Percentiles rank a stretch among this genome's conserved stretches.
Evolutionary conservation across 1,140 invertebrate genomes (phyloP).

Genomic region (Tetramorium parvispinum): DNA sequence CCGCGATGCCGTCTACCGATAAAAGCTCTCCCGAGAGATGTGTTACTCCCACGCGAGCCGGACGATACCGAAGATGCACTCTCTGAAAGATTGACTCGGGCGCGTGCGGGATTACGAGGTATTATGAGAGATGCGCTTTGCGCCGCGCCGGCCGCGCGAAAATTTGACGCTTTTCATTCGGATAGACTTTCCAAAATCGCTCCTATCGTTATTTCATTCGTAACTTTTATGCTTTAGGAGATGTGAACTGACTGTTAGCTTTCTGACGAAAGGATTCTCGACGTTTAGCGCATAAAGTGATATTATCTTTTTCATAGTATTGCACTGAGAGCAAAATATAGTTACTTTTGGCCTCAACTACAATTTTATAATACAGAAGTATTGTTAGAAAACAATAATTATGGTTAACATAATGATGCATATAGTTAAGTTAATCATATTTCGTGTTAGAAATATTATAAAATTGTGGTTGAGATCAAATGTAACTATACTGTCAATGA

Average conservation of each 20-base stretch:
- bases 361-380: too few species aligned
- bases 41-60: not conserved
- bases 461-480: too few species aligned
- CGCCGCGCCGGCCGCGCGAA: not conserved
- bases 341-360: too few species aligned
- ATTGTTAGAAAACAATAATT: too few species aligned
- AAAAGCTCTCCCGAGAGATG: not conserved
- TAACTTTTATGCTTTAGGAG: not conserved
- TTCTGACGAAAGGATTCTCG: not conserved
- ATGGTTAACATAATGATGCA: too few species aligned
- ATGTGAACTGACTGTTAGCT: not conserved
- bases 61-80: slow-evolving; percentile 8
- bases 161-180: slow-evolving; percentile 8
- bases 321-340: too few species aligned
- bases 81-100: slow-evolving; percentile 35
- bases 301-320: not conserved
- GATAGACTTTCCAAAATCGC: not conserved
- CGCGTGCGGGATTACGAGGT: slow-evolving; percentile 18
- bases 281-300: not conserved
- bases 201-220: not conserved
- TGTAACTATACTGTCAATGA: too few species aligned
- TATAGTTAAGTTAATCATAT: too few species aligned
- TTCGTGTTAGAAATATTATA: too few species aligned
- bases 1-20: not conserved
- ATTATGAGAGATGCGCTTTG: slow-evolving; percentile 14